Conservation (phyloP, 2,113 vertebrate genomes). For the Eulemur macaco region DNA sequence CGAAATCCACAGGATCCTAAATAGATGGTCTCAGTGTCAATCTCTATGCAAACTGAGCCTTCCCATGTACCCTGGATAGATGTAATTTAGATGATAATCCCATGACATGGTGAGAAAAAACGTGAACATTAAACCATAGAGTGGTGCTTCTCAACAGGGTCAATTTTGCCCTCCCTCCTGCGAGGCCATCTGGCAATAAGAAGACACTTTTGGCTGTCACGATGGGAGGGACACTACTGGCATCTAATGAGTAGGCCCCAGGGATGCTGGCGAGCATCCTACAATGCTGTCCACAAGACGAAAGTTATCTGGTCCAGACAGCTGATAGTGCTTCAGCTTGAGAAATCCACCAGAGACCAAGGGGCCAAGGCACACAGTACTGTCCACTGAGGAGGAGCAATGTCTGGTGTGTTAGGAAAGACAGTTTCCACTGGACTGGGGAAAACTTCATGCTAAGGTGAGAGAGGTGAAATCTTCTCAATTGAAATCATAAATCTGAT, state of each 20-base stretch:
- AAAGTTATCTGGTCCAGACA: background rate
- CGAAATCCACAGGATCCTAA: slow-evolving; percentile 42
- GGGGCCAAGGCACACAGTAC: background rate
- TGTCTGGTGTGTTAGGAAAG: no score
- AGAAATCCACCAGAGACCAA: background rate
- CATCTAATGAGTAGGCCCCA: background rate
- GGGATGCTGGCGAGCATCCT: no score
- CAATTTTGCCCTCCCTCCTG: fast-evolving
- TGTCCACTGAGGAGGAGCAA: background rate
- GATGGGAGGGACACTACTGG: background rate
- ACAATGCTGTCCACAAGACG: background rate
- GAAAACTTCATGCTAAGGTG: background rate
- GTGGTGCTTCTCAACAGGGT: background rate
- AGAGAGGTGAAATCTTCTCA: background rate
- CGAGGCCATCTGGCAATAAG: background rate
- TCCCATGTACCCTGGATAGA: background rate
- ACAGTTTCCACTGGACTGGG: background rate
- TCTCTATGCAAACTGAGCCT: background rate
- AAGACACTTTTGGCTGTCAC: background rate
- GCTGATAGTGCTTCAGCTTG: background rate
- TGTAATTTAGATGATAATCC: background rate
- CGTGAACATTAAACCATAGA: background rate
- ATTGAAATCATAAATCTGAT: background rate
- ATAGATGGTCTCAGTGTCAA: background rate
- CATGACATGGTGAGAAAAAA: fast-evolving